These are phyloP conservation scores for Halichoeres trimaculatus DNA, from an alignment of 2,113 vertebrate genomes.

Conservation along the genomic window DNA sequence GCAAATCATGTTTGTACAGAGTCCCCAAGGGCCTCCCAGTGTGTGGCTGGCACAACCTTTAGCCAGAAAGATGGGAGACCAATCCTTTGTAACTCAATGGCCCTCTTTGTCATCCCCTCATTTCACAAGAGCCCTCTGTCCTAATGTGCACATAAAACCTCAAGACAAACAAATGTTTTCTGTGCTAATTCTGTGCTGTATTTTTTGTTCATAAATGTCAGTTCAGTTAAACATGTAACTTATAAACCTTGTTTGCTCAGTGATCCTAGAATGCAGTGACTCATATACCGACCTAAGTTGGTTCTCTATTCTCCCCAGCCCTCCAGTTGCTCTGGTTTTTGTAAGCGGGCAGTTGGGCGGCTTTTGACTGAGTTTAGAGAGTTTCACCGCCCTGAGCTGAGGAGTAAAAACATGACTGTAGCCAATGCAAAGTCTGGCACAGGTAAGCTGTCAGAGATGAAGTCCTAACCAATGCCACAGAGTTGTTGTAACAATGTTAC, in stretches of 20 bases:
- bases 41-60: slow-evolving; percentile 58
- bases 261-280: background rate
- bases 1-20: slow-evolving; percentile 52
- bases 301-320: slow-evolving; percentile 57
- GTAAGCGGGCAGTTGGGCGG: slow-evolving; percentile 47
- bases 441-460: slow-evolving; percentile 70
- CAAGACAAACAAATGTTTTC: slow-evolving; percentile 14
- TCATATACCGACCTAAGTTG: slow-evolving; percentile 12
- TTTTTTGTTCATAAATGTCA: slow-evolving; percentile 8
- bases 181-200: background rate
- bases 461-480: background rate
- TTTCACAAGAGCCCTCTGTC: slow-evolving; percentile 29
- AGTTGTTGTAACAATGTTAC: slow-evolving; percentile 10
- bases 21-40: slow-evolving; percentile 19
- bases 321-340: slow-evolving; percentile 68
- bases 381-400: slow-evolving; percentile 47
- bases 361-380: slow-evolving; percentile 52
- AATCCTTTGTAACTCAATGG: slow-evolving; percentile 49
- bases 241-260: background rate
- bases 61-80: slow-evolving; percentile 37
- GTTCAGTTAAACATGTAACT: slow-evolving; percentile 1
- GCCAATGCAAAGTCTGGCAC: slow-evolving; percentile 80
- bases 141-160: slow-evolving; percentile 7
- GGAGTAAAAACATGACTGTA: slow-evolving; percentile 78
- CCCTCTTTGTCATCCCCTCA: slow-evolving; percentile 41